These are phyloP conservation scores for Paramormyrops kingsleyae DNA, from an alignment of 2,113 vertebrate genomes.

Conservation along the genomic window DNA sequence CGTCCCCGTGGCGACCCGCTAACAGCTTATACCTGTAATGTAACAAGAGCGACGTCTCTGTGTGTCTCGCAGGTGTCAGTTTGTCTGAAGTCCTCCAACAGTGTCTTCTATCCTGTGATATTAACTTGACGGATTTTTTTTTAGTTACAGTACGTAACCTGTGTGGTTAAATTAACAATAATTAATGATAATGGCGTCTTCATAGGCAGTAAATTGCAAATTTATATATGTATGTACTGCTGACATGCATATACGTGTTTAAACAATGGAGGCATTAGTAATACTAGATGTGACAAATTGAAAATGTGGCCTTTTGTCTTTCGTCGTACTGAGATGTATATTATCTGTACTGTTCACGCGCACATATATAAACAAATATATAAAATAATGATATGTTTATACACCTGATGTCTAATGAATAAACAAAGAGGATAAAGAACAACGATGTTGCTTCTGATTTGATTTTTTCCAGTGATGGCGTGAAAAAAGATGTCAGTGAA, in stretches of 20 bases:
- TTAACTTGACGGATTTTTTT: conserved; percentile 16
- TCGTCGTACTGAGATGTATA: conserved; percentile 44
- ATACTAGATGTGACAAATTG: conserved; percentile 45
- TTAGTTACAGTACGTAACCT: not conserved
- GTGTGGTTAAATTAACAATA: conserved; percentile 16
- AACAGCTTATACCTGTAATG: conserved; percentile 1
- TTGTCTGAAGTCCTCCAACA: conserved; percentile 36
- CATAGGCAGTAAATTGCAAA: conserved; percentile 33
- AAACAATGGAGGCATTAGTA: conserved; percentile 52
- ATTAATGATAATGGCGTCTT: conserved; percentile 28
- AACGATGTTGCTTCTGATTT: not conserved
- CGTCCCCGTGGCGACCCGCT: not conserved
- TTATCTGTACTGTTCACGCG: conserved; percentile 37
- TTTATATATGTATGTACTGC: conserved; percentile 33
- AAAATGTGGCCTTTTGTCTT: conserved; percentile 53
- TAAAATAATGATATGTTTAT: conserved; percentile 48
- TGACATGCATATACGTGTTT: conserved; percentile 39
- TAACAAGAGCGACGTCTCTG: not conserved
- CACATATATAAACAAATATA: conserved; percentile 13
- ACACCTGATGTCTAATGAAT: conserved; percentile 49
- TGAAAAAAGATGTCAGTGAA: not conserved
- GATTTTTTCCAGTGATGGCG: not conserved
- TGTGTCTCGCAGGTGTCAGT: conserved; percentile 29
- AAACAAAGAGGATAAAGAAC: conserved; percentile 42
- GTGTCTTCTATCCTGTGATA: conserved; percentile 43